Conservation (phyloP, 2,888 invertebrate genomes). For the Trichacis sp. region DNA sequence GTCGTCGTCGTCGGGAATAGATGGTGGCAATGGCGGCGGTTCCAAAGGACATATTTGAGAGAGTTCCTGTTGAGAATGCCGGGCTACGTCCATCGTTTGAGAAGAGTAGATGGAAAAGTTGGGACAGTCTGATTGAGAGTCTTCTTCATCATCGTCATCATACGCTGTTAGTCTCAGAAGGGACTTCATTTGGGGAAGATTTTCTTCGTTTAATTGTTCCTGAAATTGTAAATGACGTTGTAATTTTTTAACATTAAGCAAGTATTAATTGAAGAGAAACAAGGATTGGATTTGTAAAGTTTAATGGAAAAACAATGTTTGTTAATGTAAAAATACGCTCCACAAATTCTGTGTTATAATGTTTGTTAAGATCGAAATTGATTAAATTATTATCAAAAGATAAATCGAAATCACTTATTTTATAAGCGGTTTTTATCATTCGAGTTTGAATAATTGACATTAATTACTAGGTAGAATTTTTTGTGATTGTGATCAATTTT, state of each 20-base stretch:
- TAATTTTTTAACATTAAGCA: background rate
- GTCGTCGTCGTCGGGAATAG: constrained; percentile 54
- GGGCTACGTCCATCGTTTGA: constrained; percentile 81
- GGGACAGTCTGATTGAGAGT: constrained; percentile 80
- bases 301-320: background rate
- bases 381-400: too few species aligned
- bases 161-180: constrained; percentile 58
- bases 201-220: background rate
- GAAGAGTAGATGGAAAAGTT: constrained; percentile 89
- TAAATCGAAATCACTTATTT: too few species aligned
- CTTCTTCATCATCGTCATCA: constrained; percentile 71
- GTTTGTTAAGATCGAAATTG: too few species aligned
- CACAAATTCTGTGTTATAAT: too few species aligned
- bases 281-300: too few species aligned
- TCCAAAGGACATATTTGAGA: constrained; percentile 62
- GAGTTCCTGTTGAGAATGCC: constrained; percentile 69
- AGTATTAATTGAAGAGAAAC: background rate
- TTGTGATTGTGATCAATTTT: too few species aligned
- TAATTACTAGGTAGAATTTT: too few species aligned
- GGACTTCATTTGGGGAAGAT: constrained; percentile 20
- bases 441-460: too few species aligned
- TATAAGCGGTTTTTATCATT: too few species aligned
- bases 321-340: too few species aligned
- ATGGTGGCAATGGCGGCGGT: constrained; percentile 46
- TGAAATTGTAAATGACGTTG: too few species aligned